Conservation (phyloP, 2,113 vertebrate species). For the Mandrillus leucophaeus region DNA sequence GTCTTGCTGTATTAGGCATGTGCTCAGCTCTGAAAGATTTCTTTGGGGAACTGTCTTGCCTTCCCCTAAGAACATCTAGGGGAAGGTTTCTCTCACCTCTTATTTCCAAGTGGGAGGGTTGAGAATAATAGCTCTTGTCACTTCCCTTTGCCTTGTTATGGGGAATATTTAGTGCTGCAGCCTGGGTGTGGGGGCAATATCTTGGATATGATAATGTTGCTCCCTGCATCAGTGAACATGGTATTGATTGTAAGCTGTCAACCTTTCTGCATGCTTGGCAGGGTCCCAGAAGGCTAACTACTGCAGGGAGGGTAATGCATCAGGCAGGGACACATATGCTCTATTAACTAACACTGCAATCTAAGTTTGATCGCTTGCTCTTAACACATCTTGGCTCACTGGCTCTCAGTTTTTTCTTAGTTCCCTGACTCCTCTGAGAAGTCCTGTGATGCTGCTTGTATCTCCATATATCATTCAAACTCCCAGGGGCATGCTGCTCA, state of each 20-base stretch:
- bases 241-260: slow-evolving; percentile 73
- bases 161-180: slow-evolving; percentile 71
- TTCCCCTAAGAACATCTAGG: background rate
- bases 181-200: background rate
- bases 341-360: background rate
- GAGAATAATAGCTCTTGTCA: slow-evolving; percentile 73
- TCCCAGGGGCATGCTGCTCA: background rate
- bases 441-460: background rate
- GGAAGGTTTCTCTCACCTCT: slow-evolving; percentile 14
- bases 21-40: background rate
- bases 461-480: background rate
- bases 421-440: background rate
- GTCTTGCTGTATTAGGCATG: background rate
- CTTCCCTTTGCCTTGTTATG: slow-evolving; percentile 60
- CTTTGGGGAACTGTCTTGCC: background rate
- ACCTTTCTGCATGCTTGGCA: slow-evolving; percentile 47
- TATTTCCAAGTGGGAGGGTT: slow-evolving; percentile 35
- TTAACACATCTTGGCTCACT: background rate
- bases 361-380: background rate
- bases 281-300: slow-evolving; percentile 63
- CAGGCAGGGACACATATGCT: background rate
- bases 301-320: background rate
- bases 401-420: background rate
- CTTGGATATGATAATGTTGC: slow-evolving; percentile 61
- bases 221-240: slow-evolving; percentile 58